A percentile compares a stretch with the other conserved stretches of the same genome.
Conservation (phyloP, 2,888 invertebrate genomes). For the Rhagonycha lutea region DNA sequence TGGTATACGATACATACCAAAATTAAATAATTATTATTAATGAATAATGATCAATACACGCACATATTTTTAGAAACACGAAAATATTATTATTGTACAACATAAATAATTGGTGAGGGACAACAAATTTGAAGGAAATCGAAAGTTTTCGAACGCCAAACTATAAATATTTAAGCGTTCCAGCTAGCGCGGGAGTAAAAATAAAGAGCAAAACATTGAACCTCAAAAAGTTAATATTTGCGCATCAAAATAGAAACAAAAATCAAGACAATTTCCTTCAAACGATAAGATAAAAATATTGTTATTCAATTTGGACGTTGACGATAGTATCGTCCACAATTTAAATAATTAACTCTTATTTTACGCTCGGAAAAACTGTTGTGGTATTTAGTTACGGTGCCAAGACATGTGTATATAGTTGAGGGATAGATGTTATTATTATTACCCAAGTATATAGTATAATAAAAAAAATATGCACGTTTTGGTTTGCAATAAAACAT, state of each 20-base stretch:
- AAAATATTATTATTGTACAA: background rate
- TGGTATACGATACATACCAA: background rate
- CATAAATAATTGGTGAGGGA: background rate
- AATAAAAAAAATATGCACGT: background rate
- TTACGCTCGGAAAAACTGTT: constrained; percentile 7
- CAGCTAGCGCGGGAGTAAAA: background rate
- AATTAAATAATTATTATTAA: no score
- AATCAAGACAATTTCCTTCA: background rate
- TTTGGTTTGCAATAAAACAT: background rate
- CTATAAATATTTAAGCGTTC: background rate
- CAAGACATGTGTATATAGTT: background rate
- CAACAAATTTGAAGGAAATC: background rate
- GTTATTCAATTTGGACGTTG: background rate
- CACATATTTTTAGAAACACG: background rate
- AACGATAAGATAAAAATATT: background rate
- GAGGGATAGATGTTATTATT: background rate
- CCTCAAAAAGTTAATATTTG: background rate
- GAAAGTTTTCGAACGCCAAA: background rate
- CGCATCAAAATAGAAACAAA: background rate
- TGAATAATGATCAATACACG: background rate
- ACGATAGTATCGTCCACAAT: constrained; percentile 8
- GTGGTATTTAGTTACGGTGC: constrained; percentile 14
- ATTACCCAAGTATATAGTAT: background rate
- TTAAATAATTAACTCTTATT: constrained; percentile 12
- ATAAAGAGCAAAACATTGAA: background rate